Evolutionary conservation across 2,113 vertebrate genomes (phyloP).

Genomic region (Hippotragus niger): DNA sequence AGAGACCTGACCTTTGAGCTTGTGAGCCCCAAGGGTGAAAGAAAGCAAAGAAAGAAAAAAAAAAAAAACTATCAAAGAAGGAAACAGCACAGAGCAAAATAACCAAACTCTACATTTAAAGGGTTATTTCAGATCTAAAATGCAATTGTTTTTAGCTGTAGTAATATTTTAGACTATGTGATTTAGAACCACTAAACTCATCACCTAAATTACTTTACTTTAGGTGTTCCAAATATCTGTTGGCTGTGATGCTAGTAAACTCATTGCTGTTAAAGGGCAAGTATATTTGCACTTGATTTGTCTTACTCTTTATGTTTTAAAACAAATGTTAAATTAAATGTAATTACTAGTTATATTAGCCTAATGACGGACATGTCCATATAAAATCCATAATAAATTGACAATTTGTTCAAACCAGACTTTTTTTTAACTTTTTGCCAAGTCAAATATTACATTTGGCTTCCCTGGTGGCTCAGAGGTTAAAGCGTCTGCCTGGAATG

Average conservation of each 20-base stretch:
- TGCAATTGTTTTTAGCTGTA: neutral
- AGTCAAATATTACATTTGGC: neutral
- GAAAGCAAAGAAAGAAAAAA: neutral
- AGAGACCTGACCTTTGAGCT: neutral
- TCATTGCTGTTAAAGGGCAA: slow-evolving; percentile 51
- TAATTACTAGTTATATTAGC: neutral
- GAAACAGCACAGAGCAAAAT: neutral
- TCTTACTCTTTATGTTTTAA: neutral
- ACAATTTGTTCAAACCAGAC: neutral
- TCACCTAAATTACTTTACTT: slow-evolving; percentile 21
- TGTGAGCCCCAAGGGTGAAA: neutral
- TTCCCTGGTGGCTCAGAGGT: no score
- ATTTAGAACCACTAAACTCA: neutral
- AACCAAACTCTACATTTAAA: neutral
- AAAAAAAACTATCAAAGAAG: neutral
- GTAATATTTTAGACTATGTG: neutral
- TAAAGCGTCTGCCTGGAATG: no score
- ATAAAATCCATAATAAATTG: neutral
- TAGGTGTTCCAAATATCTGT: slow-evolving; percentile 55
- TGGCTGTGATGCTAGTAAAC: slow-evolving; percentile 50
- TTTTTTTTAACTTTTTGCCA: neutral
- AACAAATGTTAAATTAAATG: neutral
- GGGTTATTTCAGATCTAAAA: neutral
- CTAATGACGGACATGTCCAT: neutral
- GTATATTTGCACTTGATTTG: slow-evolving; percentile 32